Evolutionary conservation across 1,140 invertebrate genomes (phyloP).

Genomic region (Drosophila cardini): DNA sequence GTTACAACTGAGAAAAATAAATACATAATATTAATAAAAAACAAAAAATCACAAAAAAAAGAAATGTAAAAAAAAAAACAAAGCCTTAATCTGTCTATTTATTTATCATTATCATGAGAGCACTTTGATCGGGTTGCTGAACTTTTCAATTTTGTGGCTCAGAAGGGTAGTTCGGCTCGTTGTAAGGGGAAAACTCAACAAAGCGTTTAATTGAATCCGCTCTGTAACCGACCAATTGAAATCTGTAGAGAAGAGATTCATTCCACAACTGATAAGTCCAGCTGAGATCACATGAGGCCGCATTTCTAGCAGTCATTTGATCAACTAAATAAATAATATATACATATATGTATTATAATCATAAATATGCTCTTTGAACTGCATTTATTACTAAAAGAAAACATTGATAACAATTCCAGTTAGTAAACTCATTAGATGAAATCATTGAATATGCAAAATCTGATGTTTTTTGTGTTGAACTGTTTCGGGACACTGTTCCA

Average conservation of each 20-base stretch:
- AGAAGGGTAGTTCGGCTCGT: no score
- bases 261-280: slow-evolving; percentile 17
- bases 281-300: slow-evolving; percentile 24
- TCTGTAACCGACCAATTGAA: slow-evolving; percentile 34
- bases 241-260: background rate
- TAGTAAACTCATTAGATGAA: no score
- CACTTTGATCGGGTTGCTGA: slow-evolving; percentile 24
- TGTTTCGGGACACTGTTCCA: no score
- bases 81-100: background rate
- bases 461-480: no score
- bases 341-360: background rate
- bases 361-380: slow-evolving; percentile 10
- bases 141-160: background rate
- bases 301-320: no score
- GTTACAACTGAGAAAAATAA: slow-evolving; percentile 69
- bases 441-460: no score
- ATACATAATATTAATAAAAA: slow-evolving; percentile 44
- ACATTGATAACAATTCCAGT: background rate
- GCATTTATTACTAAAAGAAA: background rate
- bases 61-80: slow-evolving; percentile 52
- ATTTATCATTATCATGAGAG: slow-evolving; percentile 19
- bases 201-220: slow-evolving; percentile 30
- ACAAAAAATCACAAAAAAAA: slow-evolving; percentile 38
- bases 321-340: background rate
- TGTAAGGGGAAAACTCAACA: background rate